These are phyloP conservation scores for Sylvicola cinctus DNA, from an alignment of 2,888 invertebrate genomes.

Conservation along the genomic window DNA sequence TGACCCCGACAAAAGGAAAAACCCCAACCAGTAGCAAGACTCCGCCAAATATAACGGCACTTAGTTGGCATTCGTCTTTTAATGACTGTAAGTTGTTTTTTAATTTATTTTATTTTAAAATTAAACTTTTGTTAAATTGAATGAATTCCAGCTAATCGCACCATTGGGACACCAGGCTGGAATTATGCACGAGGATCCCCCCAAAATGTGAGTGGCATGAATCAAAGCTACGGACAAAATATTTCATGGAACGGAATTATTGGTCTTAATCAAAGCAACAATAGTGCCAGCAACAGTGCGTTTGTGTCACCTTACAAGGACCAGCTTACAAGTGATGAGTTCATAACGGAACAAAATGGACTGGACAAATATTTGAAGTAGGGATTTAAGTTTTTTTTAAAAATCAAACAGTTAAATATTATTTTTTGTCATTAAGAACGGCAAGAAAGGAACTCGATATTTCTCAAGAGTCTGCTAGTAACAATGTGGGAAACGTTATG, in stretches of 20 bases:
- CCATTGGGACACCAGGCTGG: slow-evolving; percentile 1
- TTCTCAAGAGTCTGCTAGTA: slow-evolving; percentile 7
- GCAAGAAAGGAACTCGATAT: neutral
- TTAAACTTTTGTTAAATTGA: too few species aligned
- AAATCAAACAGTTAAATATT: neutral
- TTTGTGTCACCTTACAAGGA: slow-evolving; percentile 20
- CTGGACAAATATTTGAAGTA: slow-evolving; percentile 27
- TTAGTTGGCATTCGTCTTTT: slow-evolving; percentile 18
- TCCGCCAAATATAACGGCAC: slow-evolving; percentile 10
- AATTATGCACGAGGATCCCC: slow-evolving; percentile 1
- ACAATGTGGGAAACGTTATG: slow-evolving; percentile 14
- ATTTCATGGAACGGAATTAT: slow-evolving; percentile 14
- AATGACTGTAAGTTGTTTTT: neutral
- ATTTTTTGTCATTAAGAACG: neutral
- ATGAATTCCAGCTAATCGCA: too few species aligned
- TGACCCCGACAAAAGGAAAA: slow-evolving; percentile 5
- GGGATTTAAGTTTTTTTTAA: slow-evolving; percentile 9
- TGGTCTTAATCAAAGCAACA: slow-evolving; percentile 9
- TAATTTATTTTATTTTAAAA: too few species aligned
- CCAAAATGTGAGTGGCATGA: neutral
- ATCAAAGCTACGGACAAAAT: slow-evolving; percentile 8
- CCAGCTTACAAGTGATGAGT: slow-evolving; percentile 18
- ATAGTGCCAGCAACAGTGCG: slow-evolving; percentile 14
- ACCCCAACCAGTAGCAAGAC: slow-evolving; percentile 4
- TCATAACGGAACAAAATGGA: slow-evolving; percentile 28